phyloP scores from a whole-genome alignment of 2,888 invertebrate species.

The Drosophila gaucha region DNA sequence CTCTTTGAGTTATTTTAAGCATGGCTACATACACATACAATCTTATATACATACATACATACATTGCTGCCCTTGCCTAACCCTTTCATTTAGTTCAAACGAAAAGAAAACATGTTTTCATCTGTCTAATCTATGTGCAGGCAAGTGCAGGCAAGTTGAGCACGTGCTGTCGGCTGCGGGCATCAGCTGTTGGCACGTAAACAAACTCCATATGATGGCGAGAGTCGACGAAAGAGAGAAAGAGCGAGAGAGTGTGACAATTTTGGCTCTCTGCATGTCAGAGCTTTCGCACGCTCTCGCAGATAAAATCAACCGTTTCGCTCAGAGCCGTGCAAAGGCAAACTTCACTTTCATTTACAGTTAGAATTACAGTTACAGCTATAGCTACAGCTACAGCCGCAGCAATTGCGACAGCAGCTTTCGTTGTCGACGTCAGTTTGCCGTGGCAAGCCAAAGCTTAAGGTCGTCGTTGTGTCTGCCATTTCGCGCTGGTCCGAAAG shows the following conservation, averaged over 20 bases:
- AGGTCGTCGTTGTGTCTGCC: conserved; percentile 47
- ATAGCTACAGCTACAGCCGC: conserved; percentile 1
- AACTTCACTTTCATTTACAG: conserved; percentile 70
- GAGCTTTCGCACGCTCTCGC: conserved; percentile 54
- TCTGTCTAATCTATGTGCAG: conserved; percentile 27
- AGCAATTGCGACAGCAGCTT: conserved; percentile 30
- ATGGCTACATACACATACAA: too few relatives aligned
- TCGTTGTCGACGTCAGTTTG: conserved; percentile 54
- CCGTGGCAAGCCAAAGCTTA: conserved; percentile 64
- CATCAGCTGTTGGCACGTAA: conserved; percentile 70
- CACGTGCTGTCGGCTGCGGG: conserved; percentile 41
- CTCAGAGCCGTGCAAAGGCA: conserved; percentile 39
- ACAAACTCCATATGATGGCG: conserved; percentile 66
- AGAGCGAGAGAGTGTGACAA: neutral
- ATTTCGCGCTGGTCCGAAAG: conserved; percentile 16
- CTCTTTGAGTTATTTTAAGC: too few relatives aligned
- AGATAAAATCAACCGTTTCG: conserved; percentile 66
- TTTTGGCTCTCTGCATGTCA: neutral
- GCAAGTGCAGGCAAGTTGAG: conserved; percentile 22
- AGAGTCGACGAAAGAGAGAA: neutral
- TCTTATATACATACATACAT: neutral
- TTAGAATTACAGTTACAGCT: conserved; percentile 25
- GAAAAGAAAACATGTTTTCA: conserved; percentile 6
- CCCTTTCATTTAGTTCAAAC: neutral
- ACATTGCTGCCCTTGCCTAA: neutral